Conservation (phyloP, 1,140 invertebrate genomes). For the Oppia nitens region DNA sequence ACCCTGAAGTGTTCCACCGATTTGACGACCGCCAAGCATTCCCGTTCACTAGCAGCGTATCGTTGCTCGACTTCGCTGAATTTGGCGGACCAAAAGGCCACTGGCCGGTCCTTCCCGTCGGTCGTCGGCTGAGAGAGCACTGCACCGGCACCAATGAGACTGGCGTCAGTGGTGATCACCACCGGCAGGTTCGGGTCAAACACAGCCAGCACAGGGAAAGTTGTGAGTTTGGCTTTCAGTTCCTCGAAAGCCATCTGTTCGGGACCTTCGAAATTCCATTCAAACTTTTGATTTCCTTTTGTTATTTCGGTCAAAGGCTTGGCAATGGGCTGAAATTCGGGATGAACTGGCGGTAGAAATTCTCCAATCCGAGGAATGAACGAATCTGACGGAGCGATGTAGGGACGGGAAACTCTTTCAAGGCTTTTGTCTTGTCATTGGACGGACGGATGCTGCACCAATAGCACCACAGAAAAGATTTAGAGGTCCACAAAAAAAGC, state of each 20-base stretch:
- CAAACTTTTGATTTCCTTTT: conserved; percentile 14
- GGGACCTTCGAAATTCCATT: no score
- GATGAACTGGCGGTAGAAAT: conserved; percentile 25
- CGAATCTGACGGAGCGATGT: conserved; percentile 24
- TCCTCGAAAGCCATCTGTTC: conserved; percentile 25
- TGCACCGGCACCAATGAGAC: conserved; percentile 15
- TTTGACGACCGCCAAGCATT: conserved; percentile 21
- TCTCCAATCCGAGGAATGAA: conserved; percentile 27
- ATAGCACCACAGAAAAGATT: no score
- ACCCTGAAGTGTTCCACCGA: conserved; percentile 23
- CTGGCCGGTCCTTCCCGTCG: conserved; percentile 15
- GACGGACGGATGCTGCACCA: conserved; percentile 13
- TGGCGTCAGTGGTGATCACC: conserved; percentile 17
- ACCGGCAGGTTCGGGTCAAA: conserved; percentile 6
- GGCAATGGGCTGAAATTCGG: conserved; percentile 1
- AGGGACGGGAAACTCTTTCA: conserved; percentile 20
- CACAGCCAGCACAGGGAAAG: conserved; percentile 8
- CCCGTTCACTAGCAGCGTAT: conserved; percentile 19
- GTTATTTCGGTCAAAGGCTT: conserved; percentile 9
- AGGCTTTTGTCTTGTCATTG: conserved; percentile 5
- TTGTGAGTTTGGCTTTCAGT: conserved; percentile 26
- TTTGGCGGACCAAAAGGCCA: conserved; percentile 15
- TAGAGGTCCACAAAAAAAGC: no score
- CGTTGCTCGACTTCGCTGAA: conserved; percentile 14
- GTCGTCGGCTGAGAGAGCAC: conserved; percentile 12